Evolutionary conservation across 2,797 vertebrate genomes (phyloP).

Genomic region (Oreonectes daqikongensis): DNA sequence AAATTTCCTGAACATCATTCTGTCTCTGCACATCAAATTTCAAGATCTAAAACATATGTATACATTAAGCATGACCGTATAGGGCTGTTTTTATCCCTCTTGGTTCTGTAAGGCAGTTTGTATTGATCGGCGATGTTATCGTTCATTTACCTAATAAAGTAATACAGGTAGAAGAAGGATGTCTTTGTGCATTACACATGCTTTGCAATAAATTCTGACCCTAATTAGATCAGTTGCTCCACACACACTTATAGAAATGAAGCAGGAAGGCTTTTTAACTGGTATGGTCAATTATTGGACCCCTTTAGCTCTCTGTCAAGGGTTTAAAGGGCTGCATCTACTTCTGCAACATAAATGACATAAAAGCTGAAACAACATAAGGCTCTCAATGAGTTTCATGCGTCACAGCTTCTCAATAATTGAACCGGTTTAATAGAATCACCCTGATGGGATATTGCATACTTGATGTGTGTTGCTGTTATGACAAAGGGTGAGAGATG

Average conservation of each 20-base stretch:
- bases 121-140: constrained; percentile 52
- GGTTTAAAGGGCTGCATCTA: not conserved
- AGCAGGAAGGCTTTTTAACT: not conserved
- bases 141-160: constrained; percentile 44
- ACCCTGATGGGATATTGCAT: constrained; percentile 34
- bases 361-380: constrained; percentile 17
- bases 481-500: not conserved
- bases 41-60: not conserved
- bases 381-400: constrained; percentile 24
- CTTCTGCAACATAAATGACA: not conserved
- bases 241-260: constrained; percentile 17
- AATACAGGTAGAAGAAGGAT: constrained; percentile 46
- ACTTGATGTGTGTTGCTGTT: constrained; percentile 20
- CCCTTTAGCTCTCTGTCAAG: not conserved
- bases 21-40: constrained; percentile 8
- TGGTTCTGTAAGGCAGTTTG: not conserved
- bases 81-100: not conserved
- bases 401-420: constrained; percentile 48
- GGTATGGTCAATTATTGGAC: constrained; percentile 1
- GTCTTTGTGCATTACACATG: constrained; percentile 55
- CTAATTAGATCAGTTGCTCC: constrained; percentile 53
- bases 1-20: not conserved
- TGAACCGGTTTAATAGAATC: constrained; percentile 44
- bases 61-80: not conserved
- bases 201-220: constrained; percentile 51